Percentiles rank a stretch among this genome's conserved stretches.
phyloP scores from a whole-genome alignment of 2,888 invertebrate species.

The Parasteatoda lunata region DNA sequence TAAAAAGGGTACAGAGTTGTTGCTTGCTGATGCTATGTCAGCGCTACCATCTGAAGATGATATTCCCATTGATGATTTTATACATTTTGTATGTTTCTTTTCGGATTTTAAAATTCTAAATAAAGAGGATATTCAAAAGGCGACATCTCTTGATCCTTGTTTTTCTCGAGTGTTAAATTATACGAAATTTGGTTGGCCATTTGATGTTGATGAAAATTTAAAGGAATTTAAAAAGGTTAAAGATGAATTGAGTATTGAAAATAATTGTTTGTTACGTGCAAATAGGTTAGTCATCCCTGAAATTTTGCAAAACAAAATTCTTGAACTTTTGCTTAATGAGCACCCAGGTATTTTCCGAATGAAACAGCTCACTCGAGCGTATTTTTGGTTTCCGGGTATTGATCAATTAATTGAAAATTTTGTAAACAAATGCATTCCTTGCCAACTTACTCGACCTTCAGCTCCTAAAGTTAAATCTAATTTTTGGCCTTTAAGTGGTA shows the following conservation, averaged over 20 bases:
- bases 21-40: not conserved
- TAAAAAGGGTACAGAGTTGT: not conserved
- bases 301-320: not conserved
- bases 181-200: not conserved
- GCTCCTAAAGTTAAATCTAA: too few relatives aligned
- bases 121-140: not conserved
- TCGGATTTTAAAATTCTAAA: not conserved
- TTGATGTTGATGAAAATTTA: not conserved
- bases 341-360: not conserved
- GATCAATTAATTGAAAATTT: not conserved
- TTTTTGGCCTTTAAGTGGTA: too few relatives aligned
- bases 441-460: not conserved
- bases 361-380: not conserved
- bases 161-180: not conserved
- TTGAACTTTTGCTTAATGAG: not conserved
- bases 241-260: not conserved
- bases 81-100: conserved; percentile 2
- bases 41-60: not conserved
- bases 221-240: not conserved
- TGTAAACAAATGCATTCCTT: conserved; percentile 1
- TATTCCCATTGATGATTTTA: not conserved
- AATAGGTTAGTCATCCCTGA: not conserved
- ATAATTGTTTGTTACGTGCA: conserved; percentile 4
- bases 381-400: not conserved
- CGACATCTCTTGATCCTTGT: not conserved